Percentiles rank a stretch among this genome's conserved stretches.
Evolutionary conservation across 2,797 vertebrate species (phyloP).

Genomic region (Chelon auratus): DNA sequence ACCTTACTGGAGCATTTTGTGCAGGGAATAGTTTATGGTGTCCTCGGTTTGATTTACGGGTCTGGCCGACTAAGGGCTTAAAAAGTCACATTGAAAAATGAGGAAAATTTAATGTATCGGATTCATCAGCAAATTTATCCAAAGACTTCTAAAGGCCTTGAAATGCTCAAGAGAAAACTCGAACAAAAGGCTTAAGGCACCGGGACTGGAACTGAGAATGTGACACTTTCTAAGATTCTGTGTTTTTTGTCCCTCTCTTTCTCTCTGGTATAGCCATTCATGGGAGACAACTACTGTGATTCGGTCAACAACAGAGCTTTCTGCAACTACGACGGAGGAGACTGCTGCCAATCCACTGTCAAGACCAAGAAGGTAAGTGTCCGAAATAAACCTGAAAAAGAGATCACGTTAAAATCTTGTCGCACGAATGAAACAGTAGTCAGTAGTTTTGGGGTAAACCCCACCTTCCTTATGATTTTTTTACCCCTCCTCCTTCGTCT

Average conservation of each 20-base stretch:
- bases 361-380: slow-evolving; percentile 95
- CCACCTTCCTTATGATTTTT: too few species aligned
- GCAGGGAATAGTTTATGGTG: slow-evolving; percentile 74
- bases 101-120: slow-evolving; percentile 62
- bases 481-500: not conserved
- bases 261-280: slow-evolving; percentile 86
- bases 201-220: slow-evolving; percentile 7
- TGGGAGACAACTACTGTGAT: slow-evolving; percentile 99
- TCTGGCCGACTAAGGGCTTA: slow-evolving; percentile 61
- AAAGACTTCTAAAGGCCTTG: slow-evolving; percentile 30
- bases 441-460: too few species aligned
- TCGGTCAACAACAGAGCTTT: slow-evolving; percentile 97
- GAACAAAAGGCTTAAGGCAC: slow-evolving; percentile 19
- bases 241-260: slow-evolving; percentile 19
- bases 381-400: slow-evolving; percentile 10
- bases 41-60: slow-evolving; percentile 74
- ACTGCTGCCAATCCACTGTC: slow-evolving; percentile 97
- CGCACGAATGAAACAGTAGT: too few species aligned
- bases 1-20: slow-evolving; percentile 71
- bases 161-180: slow-evolving; percentile 33
- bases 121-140: slow-evolving; percentile 68
- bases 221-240: not conserved
- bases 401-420: not conserved
- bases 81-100: slow-evolving; percentile 74
- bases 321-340: slow-evolving; percentile 97